phyloP scores from a whole-genome alignment of 2,113 vertebrate species.

The Callionymus lyra region DNA sequence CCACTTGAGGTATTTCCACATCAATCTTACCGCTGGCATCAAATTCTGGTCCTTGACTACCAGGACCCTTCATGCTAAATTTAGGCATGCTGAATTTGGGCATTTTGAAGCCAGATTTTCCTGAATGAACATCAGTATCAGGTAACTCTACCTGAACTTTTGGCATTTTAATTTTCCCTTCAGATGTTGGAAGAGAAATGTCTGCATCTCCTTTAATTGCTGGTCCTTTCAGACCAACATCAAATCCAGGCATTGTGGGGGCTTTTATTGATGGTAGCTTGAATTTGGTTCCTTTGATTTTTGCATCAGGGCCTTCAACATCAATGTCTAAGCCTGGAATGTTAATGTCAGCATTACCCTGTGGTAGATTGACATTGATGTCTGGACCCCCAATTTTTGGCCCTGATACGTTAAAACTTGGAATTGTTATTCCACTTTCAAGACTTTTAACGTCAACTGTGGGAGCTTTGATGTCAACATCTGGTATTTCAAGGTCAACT shows the following conservation, averaged over 20 bases:
- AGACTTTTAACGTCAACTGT: no score
- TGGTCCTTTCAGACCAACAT: constrained; percentile 2
- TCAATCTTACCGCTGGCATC: no score
- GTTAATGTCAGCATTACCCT: constrained; percentile 40
- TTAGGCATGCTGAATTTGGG: constrained; percentile 4
- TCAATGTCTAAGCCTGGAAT: constrained; percentile 51
- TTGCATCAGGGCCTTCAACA: constrained; percentile 21
- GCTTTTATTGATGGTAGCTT: constrained; percentile 2
- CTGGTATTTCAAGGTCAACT: no score
- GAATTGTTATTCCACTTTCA: no score
- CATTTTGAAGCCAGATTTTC: neutral
- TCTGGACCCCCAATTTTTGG: neutral
- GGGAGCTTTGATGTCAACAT: no score
- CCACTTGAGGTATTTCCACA: no score
- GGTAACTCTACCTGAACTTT: constrained; percentile 3
- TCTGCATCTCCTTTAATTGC: neutral
- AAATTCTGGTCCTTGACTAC: constrained; percentile 3
- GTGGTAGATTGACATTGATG: constrained; percentile 5
- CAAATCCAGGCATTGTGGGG: constrained; percentile 1
- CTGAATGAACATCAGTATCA: constrained; percentile 1
- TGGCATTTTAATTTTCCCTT: neutral
- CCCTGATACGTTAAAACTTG: constrained; percentile 5
- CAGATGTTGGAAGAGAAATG: neutral
- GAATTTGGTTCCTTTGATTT: constrained; percentile 9
- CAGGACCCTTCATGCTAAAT: no score